phyloP scores from a whole-genome alignment of 2,113 vertebrate species.

The Todiramphus saurophagus region DNA sequence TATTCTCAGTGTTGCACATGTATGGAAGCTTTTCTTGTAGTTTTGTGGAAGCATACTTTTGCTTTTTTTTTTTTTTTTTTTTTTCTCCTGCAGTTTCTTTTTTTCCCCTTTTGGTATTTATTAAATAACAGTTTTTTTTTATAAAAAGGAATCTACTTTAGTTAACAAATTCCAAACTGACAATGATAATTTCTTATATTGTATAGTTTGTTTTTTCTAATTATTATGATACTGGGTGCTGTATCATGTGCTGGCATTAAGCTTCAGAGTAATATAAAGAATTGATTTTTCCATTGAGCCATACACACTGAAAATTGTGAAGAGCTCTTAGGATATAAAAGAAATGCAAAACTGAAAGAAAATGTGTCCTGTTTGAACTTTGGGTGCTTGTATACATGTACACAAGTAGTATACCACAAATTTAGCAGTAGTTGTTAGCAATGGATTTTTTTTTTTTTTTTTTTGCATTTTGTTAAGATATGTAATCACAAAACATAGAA shows the following conservation, averaged over 20 bases:
- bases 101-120: background rate
- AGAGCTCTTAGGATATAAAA: background rate
- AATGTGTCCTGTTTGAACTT: background rate
- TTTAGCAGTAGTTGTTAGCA: background rate
- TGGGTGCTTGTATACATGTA: background rate
- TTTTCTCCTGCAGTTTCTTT: rapidly evolving
- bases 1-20: background rate
- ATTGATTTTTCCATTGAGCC: background rate
- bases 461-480: background rate
- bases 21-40: background rate
- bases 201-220: background rate
- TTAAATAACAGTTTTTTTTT: background rate
- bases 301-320: background rate
- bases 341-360: background rate
- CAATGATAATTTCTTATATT: background rate
- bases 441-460: background rate
- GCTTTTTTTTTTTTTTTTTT: background rate
- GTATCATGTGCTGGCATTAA: background rate
- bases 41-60: background rate
- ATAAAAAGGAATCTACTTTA: background rate
- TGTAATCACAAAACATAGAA: background rate
- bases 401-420: background rate
- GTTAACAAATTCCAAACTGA: background rate
- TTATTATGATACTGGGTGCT: background rate
- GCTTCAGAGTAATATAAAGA: background rate